Conservation (phyloP, 1,140 invertebrate genomes). For the Scaptodrosophila lebanonensis region DNA sequence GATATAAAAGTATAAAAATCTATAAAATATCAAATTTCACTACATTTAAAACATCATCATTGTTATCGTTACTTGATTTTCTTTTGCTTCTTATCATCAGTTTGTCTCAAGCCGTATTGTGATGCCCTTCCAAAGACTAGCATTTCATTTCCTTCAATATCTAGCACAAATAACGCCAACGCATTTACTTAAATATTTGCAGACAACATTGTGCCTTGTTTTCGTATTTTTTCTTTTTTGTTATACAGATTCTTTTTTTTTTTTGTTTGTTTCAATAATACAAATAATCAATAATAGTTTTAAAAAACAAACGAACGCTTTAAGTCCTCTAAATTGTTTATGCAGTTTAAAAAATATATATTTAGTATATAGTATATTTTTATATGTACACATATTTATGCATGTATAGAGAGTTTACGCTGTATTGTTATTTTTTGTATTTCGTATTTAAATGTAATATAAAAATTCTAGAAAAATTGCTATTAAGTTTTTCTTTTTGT, state of each 20-base stretch:
- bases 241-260: conserved; percentile 45
- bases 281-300: conserved; percentile 37
- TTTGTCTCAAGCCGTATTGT: conserved; percentile 36
- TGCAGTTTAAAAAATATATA: conserved; percentile 53
- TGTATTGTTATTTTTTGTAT: conserved; percentile 12
- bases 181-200: conserved; percentile 56
- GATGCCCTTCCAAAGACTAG: conserved; percentile 59
- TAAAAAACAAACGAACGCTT: conserved; percentile 46
- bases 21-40: conserved; percentile 73
- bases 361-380: conserved; percentile 43
- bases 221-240: conserved; percentile 15
- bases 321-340: conserved; percentile 50
- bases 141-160: conserved; percentile 55
- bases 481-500: conserved; percentile 54
- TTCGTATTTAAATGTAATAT: conserved; percentile 56
- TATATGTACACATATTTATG: conserved; percentile 47
- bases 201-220: conserved; percentile 45
- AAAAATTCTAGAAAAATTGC: conserved; percentile 76
- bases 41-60: conserved; percentile 65
- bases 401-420: no score
- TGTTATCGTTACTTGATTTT: conserved; percentile 25
- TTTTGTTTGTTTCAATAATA: no score
- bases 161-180: conserved; percentile 48
- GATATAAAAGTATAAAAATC: conserved; percentile 75
- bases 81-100: conserved; percentile 22